These are phyloP conservation scores for Dryadula phaetusa DNA, from an alignment of 2,888 invertebrate species.

Conservation along the genomic window DNA sequence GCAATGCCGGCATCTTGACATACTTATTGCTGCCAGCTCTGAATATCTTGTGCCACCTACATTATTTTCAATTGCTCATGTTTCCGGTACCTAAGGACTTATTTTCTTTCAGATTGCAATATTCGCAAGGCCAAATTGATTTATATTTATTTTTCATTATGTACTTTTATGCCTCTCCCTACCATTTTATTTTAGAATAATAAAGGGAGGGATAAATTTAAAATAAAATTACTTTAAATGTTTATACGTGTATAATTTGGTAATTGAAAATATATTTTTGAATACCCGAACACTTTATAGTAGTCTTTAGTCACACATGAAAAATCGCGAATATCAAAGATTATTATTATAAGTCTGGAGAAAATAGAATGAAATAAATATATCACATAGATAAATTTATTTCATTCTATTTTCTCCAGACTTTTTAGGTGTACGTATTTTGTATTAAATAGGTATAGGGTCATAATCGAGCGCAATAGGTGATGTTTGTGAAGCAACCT, in stretches of 20 bases:
- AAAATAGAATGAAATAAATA: too few relatives aligned
- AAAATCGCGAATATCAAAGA: too few relatives aligned
- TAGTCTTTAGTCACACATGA: too few relatives aligned
- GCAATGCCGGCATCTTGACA: slow-evolving; percentile 48
- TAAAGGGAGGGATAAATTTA: not conserved
- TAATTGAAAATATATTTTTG: too few relatives aligned
- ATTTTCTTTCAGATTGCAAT: slow-evolving; percentile 39
- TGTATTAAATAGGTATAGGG: too few relatives aligned
- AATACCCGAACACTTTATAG: too few relatives aligned
- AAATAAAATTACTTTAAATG: too few relatives aligned
- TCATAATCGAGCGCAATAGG: not conserved
- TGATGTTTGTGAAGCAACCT: not conserved
- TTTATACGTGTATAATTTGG: too few relatives aligned
- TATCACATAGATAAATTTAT: too few relatives aligned
- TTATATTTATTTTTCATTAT: slow-evolving; percentile 24
- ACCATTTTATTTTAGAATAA: not conserved
- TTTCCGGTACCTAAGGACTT: slow-evolving; percentile 48
- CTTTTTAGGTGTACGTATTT: too few relatives aligned
- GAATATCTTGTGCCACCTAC: slow-evolving; percentile 42
- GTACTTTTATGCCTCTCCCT: not conserved
- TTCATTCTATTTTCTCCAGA: too few relatives aligned
- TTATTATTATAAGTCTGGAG: too few relatives aligned
- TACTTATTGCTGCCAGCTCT: slow-evolving; percentile 42
- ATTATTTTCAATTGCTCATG: slow-evolving; percentile 48
- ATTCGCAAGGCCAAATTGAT: slow-evolving; percentile 45